Evolutionary conservation across 2,888 invertebrate species (phyloP).

Genomic region (Drosophila longiperda): DNA sequence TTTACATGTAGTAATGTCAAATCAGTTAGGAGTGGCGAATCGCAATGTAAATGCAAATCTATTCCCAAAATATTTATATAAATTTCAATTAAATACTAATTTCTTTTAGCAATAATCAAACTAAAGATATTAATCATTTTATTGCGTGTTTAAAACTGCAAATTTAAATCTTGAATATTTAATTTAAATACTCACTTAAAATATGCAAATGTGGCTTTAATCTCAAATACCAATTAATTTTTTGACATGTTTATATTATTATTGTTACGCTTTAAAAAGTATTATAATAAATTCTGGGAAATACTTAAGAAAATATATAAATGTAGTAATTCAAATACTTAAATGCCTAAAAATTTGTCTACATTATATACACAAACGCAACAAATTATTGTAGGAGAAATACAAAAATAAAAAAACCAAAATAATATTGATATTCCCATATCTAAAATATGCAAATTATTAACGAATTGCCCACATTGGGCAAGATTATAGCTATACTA

Average conservation of each 20-base stretch:
- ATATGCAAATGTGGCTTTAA: neutral
- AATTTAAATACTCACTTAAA: neutral
- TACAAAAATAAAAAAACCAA: neutral
- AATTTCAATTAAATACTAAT: neutral
- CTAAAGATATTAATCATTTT: neutral
- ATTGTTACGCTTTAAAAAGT: neutral
- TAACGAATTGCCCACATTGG: slow-evolving; percentile 3
- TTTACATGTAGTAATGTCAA: neutral
- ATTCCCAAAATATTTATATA: neutral
- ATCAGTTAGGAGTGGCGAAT: neutral
- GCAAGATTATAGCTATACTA: slow-evolving; percentile 24
- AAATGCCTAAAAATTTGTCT: neutral
- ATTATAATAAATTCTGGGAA: neutral
- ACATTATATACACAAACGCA: neutral
- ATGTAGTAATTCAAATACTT: neutral
- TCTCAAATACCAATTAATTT: neutral
- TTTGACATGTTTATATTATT: neutral
- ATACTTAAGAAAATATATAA: neutral
- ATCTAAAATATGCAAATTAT: slow-evolving; percentile 17
- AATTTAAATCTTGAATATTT: no score
- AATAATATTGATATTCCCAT: neutral
- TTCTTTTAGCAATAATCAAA: neutral
- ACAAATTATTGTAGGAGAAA: neutral
- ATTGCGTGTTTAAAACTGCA: neutral
- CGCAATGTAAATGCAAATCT: neutral